Base-by-base conservation (phyloP, 2,888 invertebrate species). In the Cephus nigrinus region DNA sequence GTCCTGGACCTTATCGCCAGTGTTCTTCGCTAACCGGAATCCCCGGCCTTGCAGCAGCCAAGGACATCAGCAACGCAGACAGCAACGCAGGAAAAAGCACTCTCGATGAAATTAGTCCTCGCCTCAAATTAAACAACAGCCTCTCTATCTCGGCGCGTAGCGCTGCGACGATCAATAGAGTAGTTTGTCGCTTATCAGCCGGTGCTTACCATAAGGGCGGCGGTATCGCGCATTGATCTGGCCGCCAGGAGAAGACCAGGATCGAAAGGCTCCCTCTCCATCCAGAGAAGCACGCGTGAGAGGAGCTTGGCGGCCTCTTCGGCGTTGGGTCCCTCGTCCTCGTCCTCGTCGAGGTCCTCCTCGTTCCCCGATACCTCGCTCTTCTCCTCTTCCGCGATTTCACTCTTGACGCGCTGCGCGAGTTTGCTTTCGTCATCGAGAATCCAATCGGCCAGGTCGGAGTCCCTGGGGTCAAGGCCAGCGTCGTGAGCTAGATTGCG, bases 211-310 rank as follows among this genome's bases (percentile, higher is more conserved):
- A 90, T 89, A 79, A 88, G 86, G 76, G 85, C 86, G 77, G 90
- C 90, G 40, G 88, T 90, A 86, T 90, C 89, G 82, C 91, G 89
- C 88, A 91, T 90, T 81, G 91, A 90, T 80, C 91, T 89, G 82
- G 89, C 87, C 73, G 89, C 87, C 74, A 91, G 86, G 77, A 90
- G 84, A 32, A 91, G 85, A 80, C 90, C 89, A 34, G 92, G 92
- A 84, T 93, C 92, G 80, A 93, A 88, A 31, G 92, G 92, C 86
- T 92, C 92, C 77, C 91, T 91, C 82, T 93, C 92, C 92, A 92
- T 92, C 93, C 93, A 93, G 15, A 88, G 84, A 40, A 93, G 89
- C 71, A 92, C 92, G 79, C 91, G 90, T 68, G 90, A 89, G 68
- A 93, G 88, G 74, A 92, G 88, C 75, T 86, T 86, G 68, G 91